Evolutionary conservation across 2,113 vertebrate genomes (phyloP).

Genomic region (Chinchilla lanigera): DNA sequence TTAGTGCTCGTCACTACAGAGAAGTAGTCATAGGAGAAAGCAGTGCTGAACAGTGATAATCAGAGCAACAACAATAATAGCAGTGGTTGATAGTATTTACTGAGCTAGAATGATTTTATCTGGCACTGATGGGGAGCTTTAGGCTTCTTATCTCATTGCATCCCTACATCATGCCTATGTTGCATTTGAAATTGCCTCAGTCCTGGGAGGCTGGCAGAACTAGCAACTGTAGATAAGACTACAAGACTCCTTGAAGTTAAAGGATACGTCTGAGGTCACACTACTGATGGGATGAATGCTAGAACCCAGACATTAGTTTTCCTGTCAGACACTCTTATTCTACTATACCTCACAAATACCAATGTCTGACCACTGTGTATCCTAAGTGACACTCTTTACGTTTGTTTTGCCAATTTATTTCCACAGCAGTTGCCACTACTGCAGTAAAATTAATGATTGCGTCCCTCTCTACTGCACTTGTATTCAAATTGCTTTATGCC

Average conservation of each 20-base stretch:
- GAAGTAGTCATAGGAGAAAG: neutral
- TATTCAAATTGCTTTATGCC: constrained; percentile 70
- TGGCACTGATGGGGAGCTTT: neutral
- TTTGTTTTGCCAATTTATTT: constrained; percentile 66
- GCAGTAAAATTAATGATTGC: constrained; percentile 67
- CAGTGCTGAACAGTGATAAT: neutral
- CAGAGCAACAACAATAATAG: neutral
- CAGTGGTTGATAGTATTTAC: neutral
- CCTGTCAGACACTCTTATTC: neutral
- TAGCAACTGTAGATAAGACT: constrained; percentile 2
- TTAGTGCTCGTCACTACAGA: neutral
- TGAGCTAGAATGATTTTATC: neutral
- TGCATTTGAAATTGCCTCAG: neutral
- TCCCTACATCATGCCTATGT: neutral
- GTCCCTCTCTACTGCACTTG: constrained; percentile 50
- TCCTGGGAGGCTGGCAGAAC: neutral
- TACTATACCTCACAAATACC: neutral
- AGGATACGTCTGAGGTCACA: neutral
- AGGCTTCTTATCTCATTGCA: neutral
- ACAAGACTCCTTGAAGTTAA: constrained; percentile 11
- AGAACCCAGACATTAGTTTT: neutral
- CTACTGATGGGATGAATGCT: neutral
- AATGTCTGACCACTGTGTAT: neutral
- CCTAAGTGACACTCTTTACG: neutral
- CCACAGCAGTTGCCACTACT: neutral